A percentile compares a stretch with the other conserved stretches of the same genome.
phyloP scores from a whole-genome alignment of 2,888 invertebrate genomes.

The Aradus depressus region DNA sequence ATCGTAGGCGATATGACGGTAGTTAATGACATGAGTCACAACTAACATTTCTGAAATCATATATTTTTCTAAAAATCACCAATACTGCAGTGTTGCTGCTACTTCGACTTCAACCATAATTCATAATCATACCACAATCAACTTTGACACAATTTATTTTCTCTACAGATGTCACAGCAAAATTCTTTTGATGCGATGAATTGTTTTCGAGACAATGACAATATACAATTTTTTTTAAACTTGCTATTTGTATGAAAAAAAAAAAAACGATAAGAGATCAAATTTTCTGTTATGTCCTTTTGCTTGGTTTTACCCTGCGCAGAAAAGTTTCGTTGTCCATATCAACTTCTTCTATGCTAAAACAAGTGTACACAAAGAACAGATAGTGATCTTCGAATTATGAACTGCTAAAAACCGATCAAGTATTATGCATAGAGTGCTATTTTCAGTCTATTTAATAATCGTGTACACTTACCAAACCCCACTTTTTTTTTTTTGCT shows the following conservation, averaged over 20 bases:
- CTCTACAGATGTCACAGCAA: neutral
- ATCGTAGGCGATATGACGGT: no score
- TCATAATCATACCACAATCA: neutral
- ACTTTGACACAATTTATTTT: neutral
- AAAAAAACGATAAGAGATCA: neutral
- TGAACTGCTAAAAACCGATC: no score
- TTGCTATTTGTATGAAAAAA: constrained; percentile 2
- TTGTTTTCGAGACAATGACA: constrained; percentile 3
- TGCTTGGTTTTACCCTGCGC: neutral
- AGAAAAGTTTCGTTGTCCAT: no score
- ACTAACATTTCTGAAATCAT: no score
- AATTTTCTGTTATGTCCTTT: constrained; percentile 5
- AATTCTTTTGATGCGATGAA: neutral
- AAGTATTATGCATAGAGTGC: no score
- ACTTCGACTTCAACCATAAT: neutral
- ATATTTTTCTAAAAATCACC: neutral
- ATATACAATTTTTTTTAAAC: constrained; percentile 6
- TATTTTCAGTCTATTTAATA: no score
- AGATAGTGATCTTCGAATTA: no score
- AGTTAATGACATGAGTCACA: no score
- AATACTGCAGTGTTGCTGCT: neutral
- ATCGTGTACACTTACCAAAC: no score
- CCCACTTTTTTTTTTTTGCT: no score
- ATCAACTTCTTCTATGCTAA: no score
- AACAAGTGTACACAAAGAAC: no score